These are phyloP conservation scores for Pica pica DNA, from an alignment of 2,113 vertebrate genomes.

Conservation along the genomic window DNA sequence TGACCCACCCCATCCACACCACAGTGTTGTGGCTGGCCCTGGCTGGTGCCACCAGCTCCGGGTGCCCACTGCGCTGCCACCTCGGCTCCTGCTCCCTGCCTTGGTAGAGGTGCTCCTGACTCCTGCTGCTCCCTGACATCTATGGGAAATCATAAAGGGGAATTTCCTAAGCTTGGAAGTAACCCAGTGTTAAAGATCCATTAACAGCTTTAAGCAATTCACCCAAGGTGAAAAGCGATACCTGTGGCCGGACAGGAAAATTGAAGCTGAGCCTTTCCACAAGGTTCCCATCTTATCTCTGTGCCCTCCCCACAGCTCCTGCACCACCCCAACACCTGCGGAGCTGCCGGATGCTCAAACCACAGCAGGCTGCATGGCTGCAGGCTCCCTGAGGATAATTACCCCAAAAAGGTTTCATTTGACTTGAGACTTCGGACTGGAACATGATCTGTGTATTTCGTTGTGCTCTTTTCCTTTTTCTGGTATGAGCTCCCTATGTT, in stretches of 20 bases:
- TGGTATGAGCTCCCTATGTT: neutral
- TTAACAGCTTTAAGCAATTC: neutral
- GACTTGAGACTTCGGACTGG: neutral
- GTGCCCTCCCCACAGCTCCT: neutral
- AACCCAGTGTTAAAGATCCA: neutral
- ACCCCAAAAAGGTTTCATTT: neutral
- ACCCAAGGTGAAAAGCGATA: neutral
- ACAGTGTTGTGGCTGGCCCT: neutral
- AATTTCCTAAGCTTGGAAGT: neutral
- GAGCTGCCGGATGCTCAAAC: neutral
- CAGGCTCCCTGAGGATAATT: neutral
- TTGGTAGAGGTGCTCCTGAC: neutral
- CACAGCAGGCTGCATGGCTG: neutral
- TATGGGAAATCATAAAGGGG: neutral
- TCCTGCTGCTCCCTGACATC: neutral
- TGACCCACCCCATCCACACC: accelerated
- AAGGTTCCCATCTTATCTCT: neutral
- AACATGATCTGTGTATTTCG: neutral
- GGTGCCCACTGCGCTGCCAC: accelerated
- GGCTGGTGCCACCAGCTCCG: accelerated
- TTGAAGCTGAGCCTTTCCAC: neutral
- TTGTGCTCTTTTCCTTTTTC: neutral
- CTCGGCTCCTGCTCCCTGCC: neutral
- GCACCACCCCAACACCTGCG: accelerated
- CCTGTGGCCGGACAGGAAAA: neutral